Base-by-base conservation (phyloP, 2,888 invertebrate species). In the Gymnocheta viridis region DNA sequence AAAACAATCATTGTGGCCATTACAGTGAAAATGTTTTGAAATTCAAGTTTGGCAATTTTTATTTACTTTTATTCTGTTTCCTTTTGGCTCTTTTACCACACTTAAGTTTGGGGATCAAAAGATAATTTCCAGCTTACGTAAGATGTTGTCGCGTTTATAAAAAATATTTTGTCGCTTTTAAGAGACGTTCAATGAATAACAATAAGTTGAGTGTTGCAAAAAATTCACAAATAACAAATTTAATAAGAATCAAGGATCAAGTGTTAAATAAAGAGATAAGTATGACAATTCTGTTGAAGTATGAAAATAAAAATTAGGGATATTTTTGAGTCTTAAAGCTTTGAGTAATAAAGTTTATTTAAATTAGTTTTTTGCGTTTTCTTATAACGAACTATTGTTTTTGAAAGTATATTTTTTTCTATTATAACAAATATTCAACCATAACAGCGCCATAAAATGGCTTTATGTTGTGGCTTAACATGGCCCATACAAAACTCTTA, bases 111-210 rank as follows among this genome's bases (percentile, higher is more conserved):
- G 87, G 90, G 90, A 91, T 90, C 89, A 90, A 90, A 91, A 89
- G 90, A 90, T 90, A 89, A 90, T 90, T 90, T 90, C 88, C 86
- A 87, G 90, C 87, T 88, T 90, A 89, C 89, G 88, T 90, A 89
- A 89, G 88, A 89, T 88, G 87, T 60, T n/a, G n/a, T n/a, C n/a
- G n/a, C n/a, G 72, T 51, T 38, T 58, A 12, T 64, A 54, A 58
- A 66, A 56, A 70, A 80, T 74, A 27, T 41, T 54, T 58, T 22
- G 27, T 44, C 10, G 29, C 10, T 62, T 62, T 49, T 44, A 49
- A 14, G 51, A 49, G 47, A 62, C 62, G 70, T 22, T 78, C 62
- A 58, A 69, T 84, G 83, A 81, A 84, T 81, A 78, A 58, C 24
- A 84, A 81, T 67, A 54, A 83, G 83, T 72, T 80, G 12, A 29